phyloP scores from a whole-genome alignment of 2,888 invertebrate genomes.

The Diaprepes abbreviatus region DNA sequence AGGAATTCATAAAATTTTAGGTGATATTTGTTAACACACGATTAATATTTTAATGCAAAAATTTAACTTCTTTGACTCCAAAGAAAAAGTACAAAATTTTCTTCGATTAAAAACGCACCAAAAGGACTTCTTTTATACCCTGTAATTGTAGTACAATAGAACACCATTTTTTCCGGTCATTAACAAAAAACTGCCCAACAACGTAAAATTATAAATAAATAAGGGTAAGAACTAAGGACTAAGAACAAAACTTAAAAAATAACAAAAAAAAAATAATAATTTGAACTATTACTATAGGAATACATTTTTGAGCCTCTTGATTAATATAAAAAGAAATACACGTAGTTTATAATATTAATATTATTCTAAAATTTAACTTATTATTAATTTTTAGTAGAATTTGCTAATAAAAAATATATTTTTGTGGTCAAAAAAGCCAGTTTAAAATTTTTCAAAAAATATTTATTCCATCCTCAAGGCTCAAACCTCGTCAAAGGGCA shows the following conservation, averaged over 20 bases:
- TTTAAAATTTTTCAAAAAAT: too few relatives aligned
- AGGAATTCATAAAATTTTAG: too few relatives aligned
- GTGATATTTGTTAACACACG: too few relatives aligned
- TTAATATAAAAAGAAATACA: slow-evolving; percentile 39
- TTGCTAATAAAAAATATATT: neutral
- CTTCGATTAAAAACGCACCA: too few relatives aligned
- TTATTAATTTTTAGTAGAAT: neutral
- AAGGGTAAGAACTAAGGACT: slow-evolving; percentile 26
- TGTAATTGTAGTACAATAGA: too few relatives aligned
- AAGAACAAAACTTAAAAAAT: slow-evolving; percentile 44
- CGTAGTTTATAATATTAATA: slow-evolving; percentile 11
- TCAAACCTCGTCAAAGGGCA: too few relatives aligned
- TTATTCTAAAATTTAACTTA: slow-evolving; percentile 18
- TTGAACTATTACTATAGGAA: slow-evolving; percentile 53
- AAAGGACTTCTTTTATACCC: too few relatives aligned
- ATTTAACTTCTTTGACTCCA: too few relatives aligned
- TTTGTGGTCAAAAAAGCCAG: too few relatives aligned
- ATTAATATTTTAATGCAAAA: too few relatives aligned
- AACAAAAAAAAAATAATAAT: slow-evolving; percentile 36
- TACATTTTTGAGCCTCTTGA: slow-evolving; percentile 53
- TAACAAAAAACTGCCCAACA: slow-evolving; percentile 48
- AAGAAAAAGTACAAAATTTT: too few relatives aligned
- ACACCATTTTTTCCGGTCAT: slow-evolving; percentile 7
- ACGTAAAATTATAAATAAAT: slow-evolving; percentile 40
- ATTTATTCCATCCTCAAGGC: too few relatives aligned